Evolutionary conservation across 2,888 invertebrate genomes (phyloP).

Genomic region (Beris chalybata): DNA sequence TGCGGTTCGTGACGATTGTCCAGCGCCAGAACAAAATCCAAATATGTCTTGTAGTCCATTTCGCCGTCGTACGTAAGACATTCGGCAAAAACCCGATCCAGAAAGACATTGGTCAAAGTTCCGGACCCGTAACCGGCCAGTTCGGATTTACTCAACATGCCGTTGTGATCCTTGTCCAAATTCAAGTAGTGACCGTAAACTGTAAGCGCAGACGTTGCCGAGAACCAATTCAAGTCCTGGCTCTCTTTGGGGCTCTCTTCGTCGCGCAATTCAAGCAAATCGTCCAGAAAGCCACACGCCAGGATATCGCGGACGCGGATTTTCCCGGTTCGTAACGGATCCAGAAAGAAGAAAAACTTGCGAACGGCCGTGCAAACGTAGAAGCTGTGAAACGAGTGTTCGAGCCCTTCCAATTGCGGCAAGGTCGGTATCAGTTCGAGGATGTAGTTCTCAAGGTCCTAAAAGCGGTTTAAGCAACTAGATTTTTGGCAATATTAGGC

Average conservation of each 20-base stretch:
- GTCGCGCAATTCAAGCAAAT: slow-evolving; percentile 84
- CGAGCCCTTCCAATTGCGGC: slow-evolving; percentile 85
- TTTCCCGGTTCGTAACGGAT: slow-evolving; percentile 82
- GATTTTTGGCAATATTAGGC: background rate
- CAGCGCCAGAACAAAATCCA: slow-evolving; percentile 90
- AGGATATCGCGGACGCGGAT: slow-evolving; percentile 90
- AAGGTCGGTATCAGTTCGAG: slow-evolving; percentile 90
- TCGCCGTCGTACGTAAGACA: slow-evolving; percentile 93
- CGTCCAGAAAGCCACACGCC: slow-evolving; percentile 77
- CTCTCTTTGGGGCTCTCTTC: slow-evolving; percentile 80
- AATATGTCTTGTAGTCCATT: slow-evolving; percentile 96
- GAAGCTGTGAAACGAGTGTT: slow-evolving; percentile 92
- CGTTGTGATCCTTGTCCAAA: slow-evolving; percentile 91
- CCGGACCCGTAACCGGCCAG: slow-evolving; percentile 88
- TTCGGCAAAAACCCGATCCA: slow-evolving; percentile 92
- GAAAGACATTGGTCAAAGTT: slow-evolving; percentile 85
- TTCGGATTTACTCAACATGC: slow-evolving; percentile 91
- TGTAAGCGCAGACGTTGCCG: slow-evolving; percentile 81
- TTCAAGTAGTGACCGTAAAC: slow-evolving; percentile 94
- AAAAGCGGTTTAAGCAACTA: slow-evolving; percentile 48
- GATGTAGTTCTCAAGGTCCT: slow-evolving; percentile 95
- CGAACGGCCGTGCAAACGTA: slow-evolving; percentile 95
- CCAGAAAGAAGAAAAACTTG: slow-evolving; percentile 95
- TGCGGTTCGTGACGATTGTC: slow-evolving; percentile 92
- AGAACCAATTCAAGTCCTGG: slow-evolving; percentile 90